These are phyloP conservation scores for Drosophila peninsularis DNA, from an alignment of 2,888 invertebrate genomes.

Conservation along the genomic window DNA sequence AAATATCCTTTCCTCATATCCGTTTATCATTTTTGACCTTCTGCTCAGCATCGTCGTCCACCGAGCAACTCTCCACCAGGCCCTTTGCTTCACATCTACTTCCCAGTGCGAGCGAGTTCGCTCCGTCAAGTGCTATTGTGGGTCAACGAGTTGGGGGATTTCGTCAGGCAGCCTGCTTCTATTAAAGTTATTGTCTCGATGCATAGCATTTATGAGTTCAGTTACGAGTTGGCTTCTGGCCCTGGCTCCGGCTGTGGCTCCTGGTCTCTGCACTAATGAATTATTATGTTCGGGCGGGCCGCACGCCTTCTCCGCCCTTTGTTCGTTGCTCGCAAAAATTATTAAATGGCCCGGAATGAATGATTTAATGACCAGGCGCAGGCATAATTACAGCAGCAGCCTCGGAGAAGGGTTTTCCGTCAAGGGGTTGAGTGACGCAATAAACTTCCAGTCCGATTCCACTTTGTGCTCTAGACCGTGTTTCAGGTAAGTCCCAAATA, in stretches of 20 bases:
- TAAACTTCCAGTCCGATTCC: conserved; percentile 8
- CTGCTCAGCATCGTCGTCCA: conserved; percentile 62
- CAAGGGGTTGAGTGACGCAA: conserved; percentile 52
- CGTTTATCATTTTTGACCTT: conserved; percentile 83
- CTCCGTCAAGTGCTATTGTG: conserved; percentile 37
- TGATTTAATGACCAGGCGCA: conserved; percentile 78
- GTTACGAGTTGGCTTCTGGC: conserved; percentile 10
- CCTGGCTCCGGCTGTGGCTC: neutral
- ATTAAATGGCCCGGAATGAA: conserved; percentile 82
- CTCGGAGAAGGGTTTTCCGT: conserved; percentile 60
- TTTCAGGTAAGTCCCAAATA: conserved; percentile 34
- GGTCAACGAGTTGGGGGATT: conserved; percentile 17
- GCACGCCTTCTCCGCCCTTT: conserved; percentile 44
- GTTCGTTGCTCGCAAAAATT: conserved; percentile 63
- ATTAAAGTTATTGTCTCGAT: conserved; percentile 72
- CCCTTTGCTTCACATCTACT: conserved; percentile 4
- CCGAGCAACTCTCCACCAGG: conserved; percentile 44
- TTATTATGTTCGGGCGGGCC: conserved; percentile 59
- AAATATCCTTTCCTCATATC: conserved; percentile 79
- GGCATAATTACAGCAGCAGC: conserved; percentile 61
- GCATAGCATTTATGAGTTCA: conserved; percentile 63
- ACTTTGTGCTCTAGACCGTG: conserved; percentile 15
- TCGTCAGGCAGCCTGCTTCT: conserved; percentile 17
- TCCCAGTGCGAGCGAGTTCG: conserved; percentile 10
- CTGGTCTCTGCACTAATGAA: conserved; percentile 65